Evolutionary conservation across 1,140 invertebrate species (phyloP).

Genomic region (Meloidogyne floridensis): DNA sequence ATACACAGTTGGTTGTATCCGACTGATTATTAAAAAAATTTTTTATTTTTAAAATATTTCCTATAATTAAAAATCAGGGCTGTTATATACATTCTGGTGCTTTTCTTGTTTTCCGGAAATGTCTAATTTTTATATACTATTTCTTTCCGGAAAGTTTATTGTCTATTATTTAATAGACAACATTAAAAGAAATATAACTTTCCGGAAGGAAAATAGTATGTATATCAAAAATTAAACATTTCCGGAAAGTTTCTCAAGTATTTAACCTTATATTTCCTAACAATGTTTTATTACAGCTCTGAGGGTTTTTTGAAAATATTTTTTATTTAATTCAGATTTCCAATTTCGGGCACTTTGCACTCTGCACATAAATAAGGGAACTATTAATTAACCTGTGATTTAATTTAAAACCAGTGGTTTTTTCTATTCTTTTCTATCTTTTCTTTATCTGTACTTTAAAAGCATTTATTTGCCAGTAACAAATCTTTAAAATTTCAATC

Average conservation of each 20-base stretch:
- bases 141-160: no score
- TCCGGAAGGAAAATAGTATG: no score
- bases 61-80: no score
- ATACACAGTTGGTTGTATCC: not conserved
- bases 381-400: not conserved
- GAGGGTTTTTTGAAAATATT: not conserved
- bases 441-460: not conserved
- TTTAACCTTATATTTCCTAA: no score
- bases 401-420: not conserved
- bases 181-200: no score
- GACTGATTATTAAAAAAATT: not conserved
- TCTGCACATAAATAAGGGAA: not conserved
- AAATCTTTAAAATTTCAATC: not conserved
- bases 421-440: not conserved
- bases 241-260: no score
- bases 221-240: no score
- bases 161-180: no score
- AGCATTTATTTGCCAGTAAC: not conserved
- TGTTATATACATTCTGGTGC: no score
- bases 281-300: not conserved
- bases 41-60: no score
- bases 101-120: no score
- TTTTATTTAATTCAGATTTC: not conserved
- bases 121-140: not conserved
- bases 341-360: constrained; percentile 3